These are phyloP conservation scores for Linyphia triangularis DNA, from an alignment of 2,888 invertebrate species.

Conservation along the genomic window DNA sequence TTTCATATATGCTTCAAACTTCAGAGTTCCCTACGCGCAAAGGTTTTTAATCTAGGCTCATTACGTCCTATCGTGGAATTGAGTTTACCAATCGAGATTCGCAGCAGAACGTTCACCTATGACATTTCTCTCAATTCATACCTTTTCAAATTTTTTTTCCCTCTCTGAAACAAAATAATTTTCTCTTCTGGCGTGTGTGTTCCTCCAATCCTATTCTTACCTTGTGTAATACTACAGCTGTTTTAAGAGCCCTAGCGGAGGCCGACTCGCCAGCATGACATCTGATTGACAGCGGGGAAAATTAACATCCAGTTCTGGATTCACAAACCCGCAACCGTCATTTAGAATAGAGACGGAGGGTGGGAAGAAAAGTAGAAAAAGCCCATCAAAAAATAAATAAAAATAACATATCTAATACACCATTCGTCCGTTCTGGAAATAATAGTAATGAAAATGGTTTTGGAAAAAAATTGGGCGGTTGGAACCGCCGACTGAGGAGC, in stretches of 20 bases:
- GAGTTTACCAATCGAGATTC: constrained; percentile 32
- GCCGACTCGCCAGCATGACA: constrained; percentile 48
- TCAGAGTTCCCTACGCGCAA: too few relatives aligned
- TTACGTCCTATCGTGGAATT: background rate
- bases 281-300: constrained; percentile 72
- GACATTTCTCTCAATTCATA: constrained; percentile 51
- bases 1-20: too few relatives aligned
- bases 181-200: constrained; percentile 3
- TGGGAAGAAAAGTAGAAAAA: background rate
- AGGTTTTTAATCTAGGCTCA: background rate
- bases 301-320: constrained; percentile 73
- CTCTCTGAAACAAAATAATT: background rate
- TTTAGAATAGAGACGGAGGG: constrained; percentile 44
- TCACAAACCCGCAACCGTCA: constrained; percentile 72
- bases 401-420: constrained; percentile 53
- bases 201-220: constrained; percentile 44
- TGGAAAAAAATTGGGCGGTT: constrained; percentile 52
- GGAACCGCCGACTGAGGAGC: constrained; percentile 40
- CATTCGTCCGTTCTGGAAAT: constrained; percentile 71
- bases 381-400: background rate
- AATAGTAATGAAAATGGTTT: constrained; percentile 70
- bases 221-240: constrained; percentile 70
- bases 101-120: constrained; percentile 59
- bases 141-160: background rate
- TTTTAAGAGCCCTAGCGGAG: constrained; percentile 57